A percentile compares a stretch with the other conserved stretches of the same genome.
These are phyloP conservation scores for Allolobophora icterica DNA, from an alignment of 2,888 invertebrate species.

Conservation along the genomic window DNA sequence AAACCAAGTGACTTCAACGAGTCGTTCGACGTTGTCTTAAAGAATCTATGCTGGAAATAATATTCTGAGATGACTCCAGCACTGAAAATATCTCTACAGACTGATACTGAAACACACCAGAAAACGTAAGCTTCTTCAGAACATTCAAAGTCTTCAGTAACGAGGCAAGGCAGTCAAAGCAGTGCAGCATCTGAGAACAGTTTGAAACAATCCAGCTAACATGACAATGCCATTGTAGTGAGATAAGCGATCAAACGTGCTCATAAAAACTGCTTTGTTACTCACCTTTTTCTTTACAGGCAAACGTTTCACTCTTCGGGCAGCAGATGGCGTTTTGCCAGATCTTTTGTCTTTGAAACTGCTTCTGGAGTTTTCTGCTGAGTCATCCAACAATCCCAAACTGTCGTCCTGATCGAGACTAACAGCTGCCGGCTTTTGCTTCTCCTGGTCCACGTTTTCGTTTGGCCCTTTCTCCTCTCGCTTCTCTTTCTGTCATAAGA, in stretches of 20 bases:
- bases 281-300: conserved; percentile 24
- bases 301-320: neutral
- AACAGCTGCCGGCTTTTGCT: neutral
- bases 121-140: neutral
- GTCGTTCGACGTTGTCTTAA: neutral
- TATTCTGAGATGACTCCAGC: neutral
- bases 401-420: neutral
- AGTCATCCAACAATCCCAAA: neutral
- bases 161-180: neutral
- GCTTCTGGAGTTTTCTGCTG: conserved; percentile 18
- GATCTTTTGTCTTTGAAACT: conserved; percentile 20
- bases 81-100: neutral
- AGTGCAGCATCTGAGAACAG: neutral
- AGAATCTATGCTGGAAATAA: neutral
- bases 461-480: neutral
- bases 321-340: neutral
- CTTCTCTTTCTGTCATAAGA: neutral
- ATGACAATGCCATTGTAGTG: neutral
- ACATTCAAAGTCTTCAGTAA: neutral
- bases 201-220: neutral
- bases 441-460: neutral
- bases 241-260: neutral
- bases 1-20: neutral
- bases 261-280: neutral
- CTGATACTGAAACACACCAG: neutral